phyloP scores from a whole-genome alignment of 1,140 invertebrate species.

The Aporrectodea caliginosa region DNA sequence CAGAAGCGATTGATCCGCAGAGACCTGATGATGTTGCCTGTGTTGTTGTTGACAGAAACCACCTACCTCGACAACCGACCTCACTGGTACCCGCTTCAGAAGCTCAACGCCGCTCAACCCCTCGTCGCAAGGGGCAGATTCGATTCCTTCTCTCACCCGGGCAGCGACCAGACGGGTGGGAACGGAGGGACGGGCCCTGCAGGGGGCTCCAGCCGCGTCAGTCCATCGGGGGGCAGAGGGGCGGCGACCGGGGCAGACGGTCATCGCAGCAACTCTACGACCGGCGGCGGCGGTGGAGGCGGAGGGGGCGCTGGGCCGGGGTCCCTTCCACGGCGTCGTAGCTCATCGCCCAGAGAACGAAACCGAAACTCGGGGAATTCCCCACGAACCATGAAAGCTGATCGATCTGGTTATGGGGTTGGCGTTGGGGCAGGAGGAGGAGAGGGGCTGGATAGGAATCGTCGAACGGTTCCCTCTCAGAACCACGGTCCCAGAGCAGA shows the following conservation, averaged over 20 bases:
- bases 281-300: neutral
- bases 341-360: neutral
- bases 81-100: slow-evolving; percentile 59
- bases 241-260: neutral
- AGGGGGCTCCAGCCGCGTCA: neutral
- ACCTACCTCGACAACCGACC: slow-evolving; percentile 59
- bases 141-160: neutral
- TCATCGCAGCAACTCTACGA: neutral
- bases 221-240: neutral
- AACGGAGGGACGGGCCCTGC: no score
- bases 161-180: neutral
- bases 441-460: no score
- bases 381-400: no score
- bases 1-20: slow-evolving; percentile 3
- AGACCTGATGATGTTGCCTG: slow-evolving; percentile 1
- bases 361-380: no score
- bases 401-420: no score
- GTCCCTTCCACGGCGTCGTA: neutral
- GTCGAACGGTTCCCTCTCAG: no score
- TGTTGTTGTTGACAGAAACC: slow-evolving; percentile 51
- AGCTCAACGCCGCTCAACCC: slow-evolving; percentile 25
- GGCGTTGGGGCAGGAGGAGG: no score
- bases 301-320: neutral
- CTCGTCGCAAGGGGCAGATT: neutral
- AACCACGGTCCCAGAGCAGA: no score